Evolutionary conservation across 1,140 invertebrate species (phyloP).

Genomic region (Euura saliciscinereae): DNA sequence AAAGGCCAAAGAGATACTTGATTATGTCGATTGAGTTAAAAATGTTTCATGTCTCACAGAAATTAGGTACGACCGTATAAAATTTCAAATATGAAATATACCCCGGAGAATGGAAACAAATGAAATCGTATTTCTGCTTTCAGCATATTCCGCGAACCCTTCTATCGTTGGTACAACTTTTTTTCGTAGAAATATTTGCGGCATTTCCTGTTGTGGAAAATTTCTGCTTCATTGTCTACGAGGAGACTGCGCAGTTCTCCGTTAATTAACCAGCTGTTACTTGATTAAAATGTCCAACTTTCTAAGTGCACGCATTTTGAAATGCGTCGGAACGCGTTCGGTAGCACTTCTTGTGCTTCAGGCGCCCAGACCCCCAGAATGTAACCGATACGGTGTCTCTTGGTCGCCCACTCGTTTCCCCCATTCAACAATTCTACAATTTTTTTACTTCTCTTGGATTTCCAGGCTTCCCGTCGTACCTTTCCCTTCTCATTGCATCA

Average conservation of each 20-base stretch:
- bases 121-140: not conserved
- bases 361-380: not conserved
- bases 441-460: not conserved
- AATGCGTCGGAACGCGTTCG: not conserved
- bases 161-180: too few species aligned
- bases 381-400: conserved; percentile 1
- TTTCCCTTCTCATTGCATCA: too few species aligned
- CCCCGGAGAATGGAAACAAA: not conserved
- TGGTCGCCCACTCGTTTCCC: not conserved
- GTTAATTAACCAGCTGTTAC: not conserved
- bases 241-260: too few species aligned
- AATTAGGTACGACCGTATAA: too few species aligned
- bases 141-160: not conserved
- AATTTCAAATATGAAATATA: too few species aligned
- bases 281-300: not conserved
- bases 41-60: not conserved
- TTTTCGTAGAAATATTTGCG: not conserved
- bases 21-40: not conserved
- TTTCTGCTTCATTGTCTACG: too few species aligned
- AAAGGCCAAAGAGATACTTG: not conserved
- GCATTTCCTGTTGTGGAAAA: not conserved
- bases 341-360: not conserved
- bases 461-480: not conserved
- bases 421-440: not conserved
- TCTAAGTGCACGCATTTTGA: not conserved